Conservation (phyloP, 2,113 vertebrate species). For the Mastomys coucha region DNA sequence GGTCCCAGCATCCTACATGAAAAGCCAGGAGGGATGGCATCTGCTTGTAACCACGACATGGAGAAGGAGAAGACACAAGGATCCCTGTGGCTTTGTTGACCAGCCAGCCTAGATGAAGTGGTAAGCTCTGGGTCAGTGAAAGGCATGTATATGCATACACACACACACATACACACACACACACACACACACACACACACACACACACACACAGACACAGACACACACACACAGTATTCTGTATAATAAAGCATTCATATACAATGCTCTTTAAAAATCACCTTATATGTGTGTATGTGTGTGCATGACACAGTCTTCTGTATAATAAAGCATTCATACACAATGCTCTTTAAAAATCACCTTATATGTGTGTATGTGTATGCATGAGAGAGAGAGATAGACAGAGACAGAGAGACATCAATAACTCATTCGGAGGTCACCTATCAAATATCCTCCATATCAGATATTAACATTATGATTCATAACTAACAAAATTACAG, state of each 20-base stretch:
- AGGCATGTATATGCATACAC: background rate
- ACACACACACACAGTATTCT: background rate
- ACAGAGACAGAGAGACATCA: background rate
- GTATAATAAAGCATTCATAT: background rate
- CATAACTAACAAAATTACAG: background rate
- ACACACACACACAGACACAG: background rate
- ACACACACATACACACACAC: background rate
- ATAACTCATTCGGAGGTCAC: background rate
- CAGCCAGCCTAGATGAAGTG: background rate
- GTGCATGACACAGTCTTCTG: background rate
- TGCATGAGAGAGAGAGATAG: background rate
- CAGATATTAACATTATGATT: background rate
- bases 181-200: background rate
- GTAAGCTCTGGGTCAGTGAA: background rate
- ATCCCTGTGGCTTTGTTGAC: no score
- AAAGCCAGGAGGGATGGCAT: background rate
- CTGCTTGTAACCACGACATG: no score
- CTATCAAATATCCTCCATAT: background rate
- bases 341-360: background rate
- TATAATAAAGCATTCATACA: background rate
- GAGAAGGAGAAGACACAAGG: background rate
- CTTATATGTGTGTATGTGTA: background rate
- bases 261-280: background rate
- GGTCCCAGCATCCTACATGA: background rate
- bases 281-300: background rate